phyloP scores from a whole-genome alignment of 1,140 invertebrate genomes.

The Elymnias hypermnestra region DNA sequence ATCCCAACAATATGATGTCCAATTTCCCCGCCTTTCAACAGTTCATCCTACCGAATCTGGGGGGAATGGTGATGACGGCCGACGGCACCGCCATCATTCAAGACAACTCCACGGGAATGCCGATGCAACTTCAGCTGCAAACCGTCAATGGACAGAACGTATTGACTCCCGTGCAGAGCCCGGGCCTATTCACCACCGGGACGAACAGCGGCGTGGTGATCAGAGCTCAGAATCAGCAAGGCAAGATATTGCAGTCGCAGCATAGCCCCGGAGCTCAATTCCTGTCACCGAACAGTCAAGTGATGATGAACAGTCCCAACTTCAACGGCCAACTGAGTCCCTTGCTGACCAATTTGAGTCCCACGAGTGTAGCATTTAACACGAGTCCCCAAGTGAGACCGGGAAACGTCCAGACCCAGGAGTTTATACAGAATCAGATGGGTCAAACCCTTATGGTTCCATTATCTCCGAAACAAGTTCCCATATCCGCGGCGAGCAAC shows the following conservation, averaged over 20 bases:
- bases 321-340: slow-evolving; percentile 88
- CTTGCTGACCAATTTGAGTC: slow-evolving; percentile 84
- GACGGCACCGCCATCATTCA: slow-evolving; percentile 82
- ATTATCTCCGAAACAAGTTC: slow-evolving; percentile 80
- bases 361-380: slow-evolving; percentile 82
- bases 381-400: slow-evolving; percentile 77
- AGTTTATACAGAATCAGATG: slow-evolving; percentile 84
- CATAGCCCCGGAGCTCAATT: slow-evolving; percentile 83
- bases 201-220: slow-evolving; percentile 86
- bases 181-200: slow-evolving; percentile 82
- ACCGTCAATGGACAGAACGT: slow-evolving; percentile 88
- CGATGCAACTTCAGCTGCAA: slow-evolving; percentile 86
- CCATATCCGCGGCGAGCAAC: slow-evolving; percentile 77
- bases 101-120: slow-evolving; percentile 80
- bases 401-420: slow-evolving; percentile 79
- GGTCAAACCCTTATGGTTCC: slow-evolving; percentile 87
- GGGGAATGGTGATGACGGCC: slow-evolving; percentile 85
- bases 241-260: slow-evolving; percentile 84
- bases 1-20: slow-evolving; percentile 82
- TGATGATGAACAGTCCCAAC: slow-evolving; percentile 84
- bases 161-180: slow-evolving; percentile 84
- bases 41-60: slow-evolving; percentile 87
- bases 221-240: slow-evolving; percentile 82
- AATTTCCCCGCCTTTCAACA: slow-evolving; percentile 89
- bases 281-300: slow-evolving; percentile 84